These are phyloP conservation scores for Muricea muricata DNA, from an alignment of 92 coral and sea anemone species.

Conservation along the genomic window DNA sequence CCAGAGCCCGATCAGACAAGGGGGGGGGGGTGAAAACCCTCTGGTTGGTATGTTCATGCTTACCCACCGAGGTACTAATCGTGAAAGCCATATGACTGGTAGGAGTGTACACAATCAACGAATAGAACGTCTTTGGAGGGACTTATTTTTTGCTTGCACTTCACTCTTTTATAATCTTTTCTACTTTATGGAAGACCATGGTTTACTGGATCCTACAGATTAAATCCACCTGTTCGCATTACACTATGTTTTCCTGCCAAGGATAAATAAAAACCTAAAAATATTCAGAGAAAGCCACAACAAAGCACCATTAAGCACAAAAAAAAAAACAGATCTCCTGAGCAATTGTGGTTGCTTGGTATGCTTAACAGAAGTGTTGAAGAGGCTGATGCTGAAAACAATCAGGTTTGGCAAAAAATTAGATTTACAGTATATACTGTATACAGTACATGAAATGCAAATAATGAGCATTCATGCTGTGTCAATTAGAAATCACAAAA, in stretches of 20 bases:
- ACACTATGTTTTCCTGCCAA: slow-evolving; percentile 59
- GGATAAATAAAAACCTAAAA: slow-evolving; percentile 38
- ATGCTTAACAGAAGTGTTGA: slow-evolving; percentile 17
- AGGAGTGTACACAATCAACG: slow-evolving; percentile 50
- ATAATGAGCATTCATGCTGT: too few relatives aligned
- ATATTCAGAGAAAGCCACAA: slow-evolving; percentile 47
- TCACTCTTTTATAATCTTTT: slow-evolving; percentile 46
- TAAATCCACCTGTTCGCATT: slow-evolving; percentile 39
- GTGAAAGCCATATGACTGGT: slow-evolving; percentile 57
- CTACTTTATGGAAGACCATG: slow-evolving; percentile 39
- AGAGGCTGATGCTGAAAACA: slow-evolving; percentile 1
- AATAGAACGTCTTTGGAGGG: slow-evolving; percentile 50
- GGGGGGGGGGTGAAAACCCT: slow-evolving; percentile 48
- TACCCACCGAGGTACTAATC: slow-evolving; percentile 40
- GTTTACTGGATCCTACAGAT: slow-evolving; percentile 5
- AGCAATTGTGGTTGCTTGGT: slow-evolving; percentile 56
- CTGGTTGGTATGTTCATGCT: slow-evolving; percentile 50
- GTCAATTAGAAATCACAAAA: too few relatives aligned
- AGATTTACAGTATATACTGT: too few relatives aligned
- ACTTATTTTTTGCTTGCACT: slow-evolving; percentile 50
- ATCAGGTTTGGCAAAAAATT: too few relatives aligned
- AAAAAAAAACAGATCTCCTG: slow-evolving; percentile 52
- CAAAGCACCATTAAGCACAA: slow-evolving; percentile 55
- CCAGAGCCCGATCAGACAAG: slow-evolving; percentile 31
- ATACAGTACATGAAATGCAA: too few relatives aligned